Conservation (phyloP, 2,113 vertebrate genomes). For the Panthera uncia region DNA sequence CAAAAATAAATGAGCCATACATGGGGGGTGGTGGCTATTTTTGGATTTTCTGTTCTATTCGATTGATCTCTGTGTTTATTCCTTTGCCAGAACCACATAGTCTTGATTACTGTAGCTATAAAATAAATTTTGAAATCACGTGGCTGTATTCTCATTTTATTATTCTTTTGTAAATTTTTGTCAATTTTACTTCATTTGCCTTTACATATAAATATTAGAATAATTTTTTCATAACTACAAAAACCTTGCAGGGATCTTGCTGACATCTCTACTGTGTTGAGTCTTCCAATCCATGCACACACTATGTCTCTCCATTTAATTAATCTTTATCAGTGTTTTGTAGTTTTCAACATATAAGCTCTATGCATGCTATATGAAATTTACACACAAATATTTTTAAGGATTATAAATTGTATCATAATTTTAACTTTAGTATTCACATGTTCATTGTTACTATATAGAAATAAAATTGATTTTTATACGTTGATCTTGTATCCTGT, state of each 20-base stretch:
- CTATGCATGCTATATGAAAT: background rate
- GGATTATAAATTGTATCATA: background rate
- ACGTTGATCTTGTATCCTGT: no score
- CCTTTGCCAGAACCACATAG: background rate
- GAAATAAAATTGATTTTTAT: no score
- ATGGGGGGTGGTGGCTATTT: background rate
- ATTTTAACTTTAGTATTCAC: background rate
- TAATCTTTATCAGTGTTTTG: background rate
- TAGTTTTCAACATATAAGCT: background rate
- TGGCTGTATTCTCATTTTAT: background rate
- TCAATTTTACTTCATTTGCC: background rate
- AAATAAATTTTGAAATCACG: background rate
- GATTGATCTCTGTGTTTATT: background rate
- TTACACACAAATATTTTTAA: background rate
- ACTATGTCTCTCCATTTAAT: background rate
- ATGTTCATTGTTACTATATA: background rate
- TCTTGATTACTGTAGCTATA: background rate
- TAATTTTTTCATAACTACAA: background rate
- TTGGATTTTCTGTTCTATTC: background rate
- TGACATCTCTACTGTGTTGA: background rate
- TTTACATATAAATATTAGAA: background rate
- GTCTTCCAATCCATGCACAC: background rate
- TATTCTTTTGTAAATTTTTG: background rate
- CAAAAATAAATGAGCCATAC: background rate
- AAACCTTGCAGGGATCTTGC: background rate